Conservation (phyloP, 2,797 vertebrate genomes). For the Philypnodon macrostomus region DNA sequence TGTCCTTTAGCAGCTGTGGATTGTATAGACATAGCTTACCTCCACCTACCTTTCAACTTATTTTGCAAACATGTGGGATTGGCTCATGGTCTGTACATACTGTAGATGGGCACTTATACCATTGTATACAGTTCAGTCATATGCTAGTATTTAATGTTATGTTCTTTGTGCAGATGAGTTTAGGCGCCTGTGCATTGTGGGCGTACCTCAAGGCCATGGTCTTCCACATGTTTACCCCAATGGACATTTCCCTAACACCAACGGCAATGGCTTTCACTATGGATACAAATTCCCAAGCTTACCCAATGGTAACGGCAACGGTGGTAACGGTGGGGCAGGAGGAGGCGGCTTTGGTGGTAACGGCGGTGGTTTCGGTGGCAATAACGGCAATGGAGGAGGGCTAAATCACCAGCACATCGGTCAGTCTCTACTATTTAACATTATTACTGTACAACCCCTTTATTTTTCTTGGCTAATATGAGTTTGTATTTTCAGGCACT, state of each 20-base stretch:
- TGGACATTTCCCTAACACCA: slow-evolving; percentile 59
- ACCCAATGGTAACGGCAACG: slow-evolving; percentile 56
- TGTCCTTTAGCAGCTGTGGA: too few species aligned
- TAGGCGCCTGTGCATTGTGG: slow-evolving; percentile 84
- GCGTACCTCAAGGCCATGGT: slow-evolving; percentile 81
- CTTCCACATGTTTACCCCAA: slow-evolving; percentile 68
- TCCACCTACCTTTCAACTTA: too few species aligned
- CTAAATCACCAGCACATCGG: slow-evolving; percentile 48
- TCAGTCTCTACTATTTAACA: slow-evolving; percentile 20
- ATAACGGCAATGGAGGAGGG: slow-evolving; percentile 48
- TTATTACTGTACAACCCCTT: not conserved
- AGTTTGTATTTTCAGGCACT: slow-evolving; percentile 56
- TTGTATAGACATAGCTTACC: too few species aligned
- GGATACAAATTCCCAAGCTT: slow-evolving; percentile 60
- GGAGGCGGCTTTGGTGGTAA: slow-evolving; percentile 18
- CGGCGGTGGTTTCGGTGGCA: slow-evolving; percentile 32
- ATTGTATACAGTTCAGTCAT: too few species aligned
- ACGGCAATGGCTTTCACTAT: slow-evolving; percentile 59
- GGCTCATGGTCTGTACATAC: too few species aligned
- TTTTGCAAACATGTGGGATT: too few species aligned
- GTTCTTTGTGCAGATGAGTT: slow-evolving; percentile 80
- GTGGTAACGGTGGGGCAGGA: slow-evolving; percentile 42
- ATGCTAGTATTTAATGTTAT: slow-evolving; percentile 2
- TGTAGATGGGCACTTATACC: too few species aligned
- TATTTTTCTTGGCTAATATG: slow-evolving; percentile 1